Evolutionary conservation across 23 tunicate genomes (phyloP).

Genomic region (Ciona savignyi): DNA sequence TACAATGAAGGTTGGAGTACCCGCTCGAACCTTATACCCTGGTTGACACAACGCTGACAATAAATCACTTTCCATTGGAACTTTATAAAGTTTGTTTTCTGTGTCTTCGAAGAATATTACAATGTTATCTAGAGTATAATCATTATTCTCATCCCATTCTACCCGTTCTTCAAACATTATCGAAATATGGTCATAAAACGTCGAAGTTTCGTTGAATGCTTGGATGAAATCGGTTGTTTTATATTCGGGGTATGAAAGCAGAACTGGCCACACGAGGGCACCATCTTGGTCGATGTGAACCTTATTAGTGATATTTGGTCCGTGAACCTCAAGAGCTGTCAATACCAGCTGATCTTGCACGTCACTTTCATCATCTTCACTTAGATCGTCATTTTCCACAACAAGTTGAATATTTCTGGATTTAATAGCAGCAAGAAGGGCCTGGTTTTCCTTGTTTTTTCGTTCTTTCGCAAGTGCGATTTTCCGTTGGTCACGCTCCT

Average conservation of each 20-base stretch:
- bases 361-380: constrained; percentile 17
- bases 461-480: constrained; percentile 1
- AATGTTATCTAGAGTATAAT: constrained; percentile 23
- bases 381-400: background rate
- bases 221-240: constrained; percentile 70
- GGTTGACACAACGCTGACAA: constrained; percentile 19
- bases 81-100: too few relatives aligned
- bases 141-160: constrained; percentile 48
- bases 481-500: constrained; percentile 52
- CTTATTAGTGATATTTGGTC: too few relatives aligned
- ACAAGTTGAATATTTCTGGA: constrained; percentile 10
- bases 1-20: constrained; percentile 68
- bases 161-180: constrained; percentile 47
- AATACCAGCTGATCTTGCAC: too few relatives aligned
- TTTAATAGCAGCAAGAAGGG: constrained; percentile 26
- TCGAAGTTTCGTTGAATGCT: constrained; percentile 47
- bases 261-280: constrained; percentile 68
- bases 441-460: constrained; percentile 14
- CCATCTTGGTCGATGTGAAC: constrained; percentile 47
- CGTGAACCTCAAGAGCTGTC: too few relatives aligned
- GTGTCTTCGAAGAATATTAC: constrained; percentile 45
- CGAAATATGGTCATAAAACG: constrained; percentile 38
- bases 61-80: constrained; percentile 23
- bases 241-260: constrained; percentile 65
- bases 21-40: constrained; percentile 41